Base-by-base conservation (phyloP, 2,113 vertebrate genomes). In the Atherinomorus stipes region DNA sequence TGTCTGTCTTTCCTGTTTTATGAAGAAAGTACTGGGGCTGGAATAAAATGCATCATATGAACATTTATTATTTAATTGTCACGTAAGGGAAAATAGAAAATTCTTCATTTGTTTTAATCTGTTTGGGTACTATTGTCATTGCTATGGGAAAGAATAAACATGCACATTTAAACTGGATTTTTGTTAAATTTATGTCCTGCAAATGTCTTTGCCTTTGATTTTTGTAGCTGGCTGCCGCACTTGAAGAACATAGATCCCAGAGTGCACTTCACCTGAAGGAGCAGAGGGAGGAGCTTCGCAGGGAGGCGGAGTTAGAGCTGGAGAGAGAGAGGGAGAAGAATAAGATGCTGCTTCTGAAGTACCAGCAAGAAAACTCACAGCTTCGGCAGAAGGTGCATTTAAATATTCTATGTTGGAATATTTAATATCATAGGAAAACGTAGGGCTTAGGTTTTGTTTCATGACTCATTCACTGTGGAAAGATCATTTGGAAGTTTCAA, bases 241-340 rank as follows among this genome's bases (percentile, higher is more conserved):
- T 95, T 42, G 62, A 93, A 47, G 92, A 93, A 69, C 90, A 95
- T 62, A 90, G 85, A 64, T 84, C 87, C 21, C 91, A 78, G 53
- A 93, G 92, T 88, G 77, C 76, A 15, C 52, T 71, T 74, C 89
- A 90, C 60, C 79, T 92, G 52, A 90, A 91, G 42, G 88, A 96
- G 64, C 90, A 83, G n/a, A 85, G 93, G 34, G 90, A 92, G 23
- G 89, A 91, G 63, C 78, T 95, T 71, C 91, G 78, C 71, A 88
- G 92, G 75, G 95, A 96, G 67, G 88, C 89, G 7, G 90, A 90
- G 15, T 71, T 94, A 62, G 92, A 96, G 40, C 86, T 96, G 31
- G 90, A 93, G 21, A 90, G 90, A 26, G 93, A 97, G 71, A 95
- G 89, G 56, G 93, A 96, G 74, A 96, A 95, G 25, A 95, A 93